Percentiles rank a stretch among this genome's conserved stretches.
Conservation (phyloP, 2,888 invertebrate genomes). For the Nomada hirtipes region DNA sequence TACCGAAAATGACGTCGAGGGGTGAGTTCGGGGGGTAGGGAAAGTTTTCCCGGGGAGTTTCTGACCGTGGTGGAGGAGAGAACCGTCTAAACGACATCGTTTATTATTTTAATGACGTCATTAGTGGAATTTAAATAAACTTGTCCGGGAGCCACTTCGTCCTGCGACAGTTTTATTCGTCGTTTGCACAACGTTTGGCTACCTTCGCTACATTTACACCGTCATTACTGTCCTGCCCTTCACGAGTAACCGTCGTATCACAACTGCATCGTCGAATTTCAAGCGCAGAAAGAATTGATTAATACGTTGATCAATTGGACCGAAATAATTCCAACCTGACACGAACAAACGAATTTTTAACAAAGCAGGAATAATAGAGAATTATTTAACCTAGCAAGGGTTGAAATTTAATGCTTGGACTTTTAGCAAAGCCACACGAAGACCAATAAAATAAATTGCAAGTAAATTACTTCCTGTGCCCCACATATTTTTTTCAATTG, state of each 20-base stretch:
- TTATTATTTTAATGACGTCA: slow-evolving; percentile 81
- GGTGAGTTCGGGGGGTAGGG: not conserved
- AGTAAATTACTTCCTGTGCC: no score
- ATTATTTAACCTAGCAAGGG: not conserved
- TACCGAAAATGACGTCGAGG: not conserved
- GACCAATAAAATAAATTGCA: no score
- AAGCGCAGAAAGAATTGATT: no score
- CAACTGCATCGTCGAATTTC: not conserved
- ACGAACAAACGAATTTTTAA: not conserved
- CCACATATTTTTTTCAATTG: no score
- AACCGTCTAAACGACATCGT: slow-evolving; percentile 74
- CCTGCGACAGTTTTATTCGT: slow-evolving; percentile 39
- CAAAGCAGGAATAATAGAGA: not conserved
- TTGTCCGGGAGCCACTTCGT: slow-evolving; percentile 57
- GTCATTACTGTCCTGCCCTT: slow-evolving; percentile 33
- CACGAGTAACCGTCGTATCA: not conserved
- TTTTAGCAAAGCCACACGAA: no score
- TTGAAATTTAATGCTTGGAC: slow-evolving; percentile 22
- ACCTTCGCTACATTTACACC: slow-evolving; percentile 26
- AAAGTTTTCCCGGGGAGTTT: slow-evolving; percentile 23
- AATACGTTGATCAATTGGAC: no score
- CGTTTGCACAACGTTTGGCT: slow-evolving; percentile 32
- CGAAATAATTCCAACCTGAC: no score
- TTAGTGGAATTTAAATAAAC: slow-evolving; percentile 79
- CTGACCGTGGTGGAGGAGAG: slow-evolving; percentile 17